Evolutionary conservation across 2,797 vertebrate species (phyloP).

Genomic region (Coregonus sp.): DNA sequence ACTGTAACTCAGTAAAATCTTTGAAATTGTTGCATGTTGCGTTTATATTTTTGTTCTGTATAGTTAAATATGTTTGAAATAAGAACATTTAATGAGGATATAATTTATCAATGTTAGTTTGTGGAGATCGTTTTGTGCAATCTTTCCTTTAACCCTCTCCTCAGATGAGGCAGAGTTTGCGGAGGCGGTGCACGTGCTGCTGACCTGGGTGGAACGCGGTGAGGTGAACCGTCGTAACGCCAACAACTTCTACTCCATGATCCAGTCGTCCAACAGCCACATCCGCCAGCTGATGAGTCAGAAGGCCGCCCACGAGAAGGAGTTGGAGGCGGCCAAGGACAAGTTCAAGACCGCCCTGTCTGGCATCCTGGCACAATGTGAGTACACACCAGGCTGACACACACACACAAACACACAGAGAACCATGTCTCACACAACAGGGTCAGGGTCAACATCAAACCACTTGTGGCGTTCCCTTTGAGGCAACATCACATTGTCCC

Average conservation of each 20-base stretch:
- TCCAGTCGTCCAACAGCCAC: constrained; percentile 94
- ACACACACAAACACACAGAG: not conserved
- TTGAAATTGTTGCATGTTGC: no score
- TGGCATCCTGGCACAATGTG: constrained; percentile 91
- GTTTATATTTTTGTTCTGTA: no score
- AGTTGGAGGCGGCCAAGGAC: constrained; percentile 95
- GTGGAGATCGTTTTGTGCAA: no score
- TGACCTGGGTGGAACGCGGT: constrained; percentile 93
- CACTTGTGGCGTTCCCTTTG: not conserved
- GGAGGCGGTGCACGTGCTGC: constrained; percentile 87
- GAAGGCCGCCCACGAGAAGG: constrained; percentile 90
- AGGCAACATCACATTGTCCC: constrained; percentile 15
- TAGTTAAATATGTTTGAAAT: no score
- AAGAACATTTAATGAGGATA: no score
- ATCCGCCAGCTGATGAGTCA: constrained; percentile 87
- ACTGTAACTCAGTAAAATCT: no score
- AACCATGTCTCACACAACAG: not conserved
- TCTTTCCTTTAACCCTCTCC: not conserved
- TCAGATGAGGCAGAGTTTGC: constrained; percentile 88
- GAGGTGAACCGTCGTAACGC: constrained; percentile 94
- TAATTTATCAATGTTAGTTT: no score
- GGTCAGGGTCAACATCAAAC: not conserved
- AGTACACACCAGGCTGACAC: constrained; percentile 64
- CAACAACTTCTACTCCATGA: constrained; percentile 99
- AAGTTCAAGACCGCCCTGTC: constrained; percentile 91